phyloP scores from a whole-genome alignment of 2,797 vertebrate genomes.

The Dermochelys coriacea region DNA sequence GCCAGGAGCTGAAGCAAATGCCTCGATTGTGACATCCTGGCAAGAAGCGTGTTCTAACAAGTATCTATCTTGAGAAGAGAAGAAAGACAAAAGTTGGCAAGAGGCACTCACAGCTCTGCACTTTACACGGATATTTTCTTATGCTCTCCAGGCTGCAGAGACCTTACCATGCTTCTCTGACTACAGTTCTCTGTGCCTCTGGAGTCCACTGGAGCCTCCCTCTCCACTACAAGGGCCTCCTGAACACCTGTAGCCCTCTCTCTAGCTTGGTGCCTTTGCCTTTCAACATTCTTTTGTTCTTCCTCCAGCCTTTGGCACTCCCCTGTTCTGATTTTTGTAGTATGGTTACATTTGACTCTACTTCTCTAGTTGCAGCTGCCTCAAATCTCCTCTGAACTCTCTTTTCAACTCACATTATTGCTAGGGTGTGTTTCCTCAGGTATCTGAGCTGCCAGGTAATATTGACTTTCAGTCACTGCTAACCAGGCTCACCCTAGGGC shows the following conservation, averaged over 20 bases:
- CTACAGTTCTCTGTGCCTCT: neutral
- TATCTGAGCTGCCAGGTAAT: neutral
- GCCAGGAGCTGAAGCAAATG: constrained; percentile 58
- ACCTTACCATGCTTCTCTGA: neutral
- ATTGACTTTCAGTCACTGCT: neutral
- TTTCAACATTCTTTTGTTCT: neutral
- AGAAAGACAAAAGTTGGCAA: constrained; percentile 36
- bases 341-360: rapidly evolving
- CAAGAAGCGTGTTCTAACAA: constrained; percentile 60
- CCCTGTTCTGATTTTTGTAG: rapidly evolving
- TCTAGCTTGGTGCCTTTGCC: neutral
- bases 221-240: neutral
- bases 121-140: neutral
- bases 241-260: constrained; percentile 5
- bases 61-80: constrained; percentile 52
- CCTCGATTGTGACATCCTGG: constrained; percentile 50
- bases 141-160: neutral
- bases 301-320: neutral
- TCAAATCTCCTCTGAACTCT: neutral
- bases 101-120: neutral
- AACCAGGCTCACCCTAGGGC: too few relatives aligned
- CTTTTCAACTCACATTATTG: rapidly evolving
- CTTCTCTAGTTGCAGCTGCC: neutral
- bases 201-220: neutral
- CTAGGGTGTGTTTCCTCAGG: rapidly evolving